Conservation (phyloP, 2,113 vertebrate genomes). For the Psammodynastes pulverulentus region DNA sequence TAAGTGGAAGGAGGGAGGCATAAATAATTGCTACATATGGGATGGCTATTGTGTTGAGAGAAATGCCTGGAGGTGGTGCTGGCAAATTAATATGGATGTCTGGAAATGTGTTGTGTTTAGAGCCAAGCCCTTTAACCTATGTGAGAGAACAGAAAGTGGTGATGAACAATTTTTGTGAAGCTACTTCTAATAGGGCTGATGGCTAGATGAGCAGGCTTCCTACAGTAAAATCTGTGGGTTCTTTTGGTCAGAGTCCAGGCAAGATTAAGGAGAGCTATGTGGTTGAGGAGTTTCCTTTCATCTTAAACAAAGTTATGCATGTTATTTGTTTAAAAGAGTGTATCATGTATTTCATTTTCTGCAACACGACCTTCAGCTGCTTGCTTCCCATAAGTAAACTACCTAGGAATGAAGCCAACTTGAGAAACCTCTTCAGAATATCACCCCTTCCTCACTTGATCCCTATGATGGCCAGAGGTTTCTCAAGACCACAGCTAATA, state of each 20-base stretch:
- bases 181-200: background rate
- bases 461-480: background rate
- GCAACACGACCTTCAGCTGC: background rate
- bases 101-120: slow-evolving; percentile 20
- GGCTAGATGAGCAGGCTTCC: background rate
- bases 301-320: background rate
- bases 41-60: background rate
- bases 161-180: background rate
- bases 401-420: background rate
- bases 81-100: background rate
- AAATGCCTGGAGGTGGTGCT: background rate
- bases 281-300: background rate
- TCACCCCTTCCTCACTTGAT: background rate
- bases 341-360: background rate
- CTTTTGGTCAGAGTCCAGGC: background rate
- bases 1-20: background rate
- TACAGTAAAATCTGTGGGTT: background rate
- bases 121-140: slow-evolving; percentile 30
- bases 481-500: background rate
- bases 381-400: background rate
- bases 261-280: background rate
- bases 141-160: background rate
- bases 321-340: background rate
- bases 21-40: background rate
- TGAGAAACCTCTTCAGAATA: background rate